These are phyloP conservation scores for Hedya salicella DNA, from an alignment of 2,888 invertebrate genomes.

Conservation along the genomic window DNA sequence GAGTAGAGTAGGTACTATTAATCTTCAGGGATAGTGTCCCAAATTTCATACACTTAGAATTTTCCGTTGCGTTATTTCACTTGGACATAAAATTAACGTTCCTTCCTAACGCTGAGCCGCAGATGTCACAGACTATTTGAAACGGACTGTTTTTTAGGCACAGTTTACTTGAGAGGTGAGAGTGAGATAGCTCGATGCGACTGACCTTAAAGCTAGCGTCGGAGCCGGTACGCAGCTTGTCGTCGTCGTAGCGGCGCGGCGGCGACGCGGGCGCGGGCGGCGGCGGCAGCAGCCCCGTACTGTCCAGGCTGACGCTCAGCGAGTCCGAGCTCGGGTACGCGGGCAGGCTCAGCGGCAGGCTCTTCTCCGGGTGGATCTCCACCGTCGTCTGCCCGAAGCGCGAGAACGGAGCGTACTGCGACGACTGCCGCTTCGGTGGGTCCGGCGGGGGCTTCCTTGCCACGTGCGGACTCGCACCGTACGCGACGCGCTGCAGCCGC, in stretches of 20 bases:
- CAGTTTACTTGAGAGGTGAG: too few species aligned
- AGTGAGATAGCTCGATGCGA: too few species aligned
- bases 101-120: too few species aligned
- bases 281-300: conserved; percentile 87
- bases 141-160: too few species aligned
- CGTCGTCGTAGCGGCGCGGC: conserved; percentile 78
- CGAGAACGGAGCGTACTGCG: conserved; percentile 80
- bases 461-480: conserved; percentile 89
- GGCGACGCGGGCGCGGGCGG: conserved; percentile 88
- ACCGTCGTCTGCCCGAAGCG: conserved; percentile 86
- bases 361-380: conserved; percentile 85
- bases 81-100: too few species aligned
- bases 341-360: conserved; percentile 85
- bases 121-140: too few species aligned
- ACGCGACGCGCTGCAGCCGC: conserved; percentile 81
- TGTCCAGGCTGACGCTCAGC: conserved; percentile 86
- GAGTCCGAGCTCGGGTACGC: conserved; percentile 88
- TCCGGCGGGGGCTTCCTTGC: conserved; percentile 92
- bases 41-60: too few species aligned
- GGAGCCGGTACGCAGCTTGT: conserved; percentile 88
- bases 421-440: conserved; percentile 90
- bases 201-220: conserved; percentile 93
- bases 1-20: too few species aligned
- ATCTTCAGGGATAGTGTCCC: too few species aligned
- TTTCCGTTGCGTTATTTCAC: too few species aligned